A percentile compares a stretch with the other conserved stretches of the same genome.
Conservation (phyloP, 1,140 invertebrate species). For the Achroia grisella region DNA sequence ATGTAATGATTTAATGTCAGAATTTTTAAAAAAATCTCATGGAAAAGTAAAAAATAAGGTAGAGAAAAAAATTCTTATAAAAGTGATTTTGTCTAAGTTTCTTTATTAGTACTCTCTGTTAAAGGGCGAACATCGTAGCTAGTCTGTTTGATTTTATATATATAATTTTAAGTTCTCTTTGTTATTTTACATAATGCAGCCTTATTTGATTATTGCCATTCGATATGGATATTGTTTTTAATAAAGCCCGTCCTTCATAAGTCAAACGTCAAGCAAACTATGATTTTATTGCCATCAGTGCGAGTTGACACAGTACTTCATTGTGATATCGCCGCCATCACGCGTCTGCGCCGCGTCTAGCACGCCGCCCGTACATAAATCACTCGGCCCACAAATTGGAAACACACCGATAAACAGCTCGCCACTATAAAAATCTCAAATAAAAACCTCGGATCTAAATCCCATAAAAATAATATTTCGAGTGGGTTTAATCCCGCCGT, state of each 20-base stretch:
- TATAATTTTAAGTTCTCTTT: too few relatives aligned
- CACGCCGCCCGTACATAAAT: constrained; percentile 37
- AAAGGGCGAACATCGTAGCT: too few relatives aligned
- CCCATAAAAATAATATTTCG: constrained; percentile 64
- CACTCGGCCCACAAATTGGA: constrained; percentile 50
- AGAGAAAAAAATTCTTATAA: too few relatives aligned
- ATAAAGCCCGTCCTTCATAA: constrained; percentile 1
- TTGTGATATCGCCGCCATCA: constrained; percentile 17
- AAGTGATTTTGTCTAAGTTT: too few relatives aligned
- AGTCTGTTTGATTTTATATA: too few relatives aligned
- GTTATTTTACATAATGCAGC: too few relatives aligned
- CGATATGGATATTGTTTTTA: not conserved
- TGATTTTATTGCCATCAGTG: constrained; percentile 14
- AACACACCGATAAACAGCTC: constrained; percentile 43
- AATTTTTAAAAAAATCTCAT: too few relatives aligned
- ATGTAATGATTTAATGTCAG: too few relatives aligned
- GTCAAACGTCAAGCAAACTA: constrained; percentile 6
- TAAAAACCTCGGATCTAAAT: constrained; percentile 62
- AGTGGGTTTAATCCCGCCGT: constrained; percentile 53
- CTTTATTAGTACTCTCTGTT: too few relatives aligned
- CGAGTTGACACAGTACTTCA: constrained; percentile 22
- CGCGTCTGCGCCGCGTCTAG: constrained; percentile 49
- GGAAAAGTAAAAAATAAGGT: too few relatives aligned
- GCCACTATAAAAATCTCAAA: constrained; percentile 46
- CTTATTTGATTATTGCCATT: not conserved